Evolutionary conservation across 2,113 vertebrate species (phyloP), one percentile per base, ranked within the genome.

Genomic region (Nerophis lumbriciformis): DNA sequence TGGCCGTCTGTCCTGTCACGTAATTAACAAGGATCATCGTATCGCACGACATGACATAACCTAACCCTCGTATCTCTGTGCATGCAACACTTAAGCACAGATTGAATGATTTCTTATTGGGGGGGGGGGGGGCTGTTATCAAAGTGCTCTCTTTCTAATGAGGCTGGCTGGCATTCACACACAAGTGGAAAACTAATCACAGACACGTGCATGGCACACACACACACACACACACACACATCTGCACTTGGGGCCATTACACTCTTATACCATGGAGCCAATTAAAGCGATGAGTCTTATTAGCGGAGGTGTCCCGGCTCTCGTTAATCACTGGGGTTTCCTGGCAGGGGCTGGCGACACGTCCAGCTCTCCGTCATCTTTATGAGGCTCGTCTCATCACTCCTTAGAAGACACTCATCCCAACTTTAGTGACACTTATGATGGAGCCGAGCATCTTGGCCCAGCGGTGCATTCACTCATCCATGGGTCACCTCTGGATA

Each of bases 281-380:
- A 88, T 88, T 88, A 88, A 83, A 85, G 85, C 84, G 84, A 88
- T 85, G 87, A 85, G 84, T 84, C 84, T 87, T 87, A 87, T 88
- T 88, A 86, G 85, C 38, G 44, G 78, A 79, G 81, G 87, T 87
- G 78, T 72, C 77, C 65, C n/a, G 69, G 75, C 49, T 68, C 84
- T 83, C 77, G 49, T 88, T 78, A 70, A 88, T 88, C 87, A 86
- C 65, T 4, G 68, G 81, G 78, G 58, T 82, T 84, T 88, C 68
- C 83, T 87, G 85, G 85, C 85, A 77, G 64, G 66, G 80, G 69
- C 77, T 53, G 62, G 66, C 56, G 78, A 84, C 81, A 76, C 37
- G 63, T 56, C n/a, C 65, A 37, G 71, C 79, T 67, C 63, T 88
- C 63, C 3, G 69, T 88, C 87, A 83, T 87, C 78, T 88, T 88